Evolutionary conservation across 2,888 invertebrate genomes (phyloP), one percentile per base, ranked within the genome.

Genomic region (Amblyteles armatorius): DNA sequence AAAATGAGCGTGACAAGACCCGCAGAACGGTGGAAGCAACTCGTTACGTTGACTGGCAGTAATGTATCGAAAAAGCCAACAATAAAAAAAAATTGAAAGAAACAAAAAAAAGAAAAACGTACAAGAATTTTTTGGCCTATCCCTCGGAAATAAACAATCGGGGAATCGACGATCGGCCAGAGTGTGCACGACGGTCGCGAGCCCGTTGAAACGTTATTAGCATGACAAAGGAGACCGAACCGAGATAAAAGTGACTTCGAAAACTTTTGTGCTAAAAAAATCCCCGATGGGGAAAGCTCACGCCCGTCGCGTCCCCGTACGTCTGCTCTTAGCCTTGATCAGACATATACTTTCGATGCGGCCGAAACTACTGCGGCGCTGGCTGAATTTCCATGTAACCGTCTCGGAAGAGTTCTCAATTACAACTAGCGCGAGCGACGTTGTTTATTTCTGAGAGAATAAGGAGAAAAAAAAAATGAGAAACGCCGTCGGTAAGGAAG

Each of bases 301-400:
- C 84, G 78, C 84, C 84, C 84, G 84, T 84, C 76, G 76, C 55
- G 68, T 55, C 40, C 48, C 65, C 69, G 80, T 67, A 55, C 63
- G 76, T 84, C 67, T 79, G 65, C 63, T 48, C 13, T 68, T 78
- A 63, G 29, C 29, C 72, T 44, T 26, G 57, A 52, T 73, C 50
- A 63, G 29, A 55, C 52, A 63, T 63, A 63, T n/a, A 63, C 33
- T 40, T 33, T 65, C 40, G 65, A 68, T 40, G 55, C 67, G 73
- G n/a, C 33, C 63, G 63, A 63, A 63, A 29, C 29, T 16, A 33
- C n/a, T 63, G 63, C 29, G 65, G 36, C 65, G 65, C 22, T 19
- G 22, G 52, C n/a, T 13, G 26, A 40, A 19, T 29, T 63, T 50
- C 63, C 63, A n/a, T 63, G 22, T 7, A 55, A 29, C 74, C 29